Percentiles rank a stretch among this genome's conserved stretches.
phyloP scores from a whole-genome alignment of 64 coral and sea anemone genomes.

The Actinia equina region DNA sequence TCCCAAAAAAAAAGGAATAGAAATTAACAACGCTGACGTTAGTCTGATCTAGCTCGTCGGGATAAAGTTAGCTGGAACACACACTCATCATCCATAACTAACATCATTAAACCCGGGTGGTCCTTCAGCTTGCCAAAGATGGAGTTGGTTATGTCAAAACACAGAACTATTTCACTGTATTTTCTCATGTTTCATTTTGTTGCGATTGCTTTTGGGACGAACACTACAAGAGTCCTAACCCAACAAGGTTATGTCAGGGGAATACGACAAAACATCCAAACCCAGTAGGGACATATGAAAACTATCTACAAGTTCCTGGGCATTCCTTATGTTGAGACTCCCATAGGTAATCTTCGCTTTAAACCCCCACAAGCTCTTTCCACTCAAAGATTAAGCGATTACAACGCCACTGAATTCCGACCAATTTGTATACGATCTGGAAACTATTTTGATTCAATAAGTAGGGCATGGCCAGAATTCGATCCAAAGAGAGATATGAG shows the following conservation, averaged over 20 bases:
- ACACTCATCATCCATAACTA: too few relatives aligned
- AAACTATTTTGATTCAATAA: constrained; percentile 17
- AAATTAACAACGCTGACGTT: too few relatives aligned
- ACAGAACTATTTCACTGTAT: too few relatives aligned
- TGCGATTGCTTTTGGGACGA: background rate
- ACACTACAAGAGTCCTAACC: background rate
- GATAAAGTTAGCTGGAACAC: too few relatives aligned
- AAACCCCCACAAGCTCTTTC: constrained; percentile 16
- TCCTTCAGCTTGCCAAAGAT: too few relatives aligned
- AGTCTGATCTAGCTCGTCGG: too few relatives aligned
- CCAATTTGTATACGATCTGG: constrained; percentile 55
- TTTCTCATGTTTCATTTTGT: background rate
- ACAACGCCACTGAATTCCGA: constrained; percentile 63
- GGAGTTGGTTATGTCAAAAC: too few relatives aligned
- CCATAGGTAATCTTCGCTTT: constrained; percentile 31
- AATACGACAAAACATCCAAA: constrained; percentile 23
- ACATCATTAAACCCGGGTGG: too few relatives aligned
- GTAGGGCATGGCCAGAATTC: constrained; percentile 55
- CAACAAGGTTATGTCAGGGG: constrained; percentile 37
- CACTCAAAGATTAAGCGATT: constrained; percentile 25
- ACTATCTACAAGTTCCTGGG: constrained; percentile 58
- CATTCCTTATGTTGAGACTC: constrained; percentile 39
- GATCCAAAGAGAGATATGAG: constrained; percentile 36
- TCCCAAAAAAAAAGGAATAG: too few relatives aligned
- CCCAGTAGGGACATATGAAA: constrained; percentile 1